Percentiles rank a stretch among this genome's conserved stretches.
Evolutionary conservation across 2,888 invertebrate species (phyloP).

Genomic region (Drosophila diplacantha): DNA sequence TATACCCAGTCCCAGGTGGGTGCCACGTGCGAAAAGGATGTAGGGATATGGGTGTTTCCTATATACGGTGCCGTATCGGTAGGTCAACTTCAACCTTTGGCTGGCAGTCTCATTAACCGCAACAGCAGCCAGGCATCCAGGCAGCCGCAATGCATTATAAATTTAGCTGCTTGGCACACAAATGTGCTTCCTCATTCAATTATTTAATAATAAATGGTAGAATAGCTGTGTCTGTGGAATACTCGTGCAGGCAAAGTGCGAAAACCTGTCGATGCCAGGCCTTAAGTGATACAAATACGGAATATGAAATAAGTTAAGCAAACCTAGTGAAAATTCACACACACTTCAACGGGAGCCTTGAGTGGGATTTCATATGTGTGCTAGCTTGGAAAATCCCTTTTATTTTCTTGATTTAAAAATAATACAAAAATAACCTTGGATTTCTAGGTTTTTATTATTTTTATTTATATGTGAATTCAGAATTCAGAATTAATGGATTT

Average conservation of each 20-base stretch:
- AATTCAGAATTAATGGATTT: not conserved
- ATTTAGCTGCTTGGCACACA: constrained; percentile 56
- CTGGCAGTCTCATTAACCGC: constrained; percentile 58
- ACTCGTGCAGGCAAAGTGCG: constrained; percentile 42
- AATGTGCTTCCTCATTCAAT: constrained; percentile 46
- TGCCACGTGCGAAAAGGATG: constrained; percentile 42
- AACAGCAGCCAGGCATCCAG: constrained; percentile 41
- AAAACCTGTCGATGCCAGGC: constrained; percentile 41
- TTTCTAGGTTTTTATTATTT: not conserved
- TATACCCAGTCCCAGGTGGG: constrained; percentile 44
- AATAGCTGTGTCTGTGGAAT: constrained; percentile 43
- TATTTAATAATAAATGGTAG: constrained; percentile 67
- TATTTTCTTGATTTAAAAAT: too few relatives aligned
- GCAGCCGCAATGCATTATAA: constrained; percentile 61
- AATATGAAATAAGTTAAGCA: constrained; percentile 30
- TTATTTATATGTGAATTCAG: too few relatives aligned
- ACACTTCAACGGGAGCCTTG: not conserved
- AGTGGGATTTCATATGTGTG: not conserved
- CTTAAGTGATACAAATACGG: constrained; percentile 45
- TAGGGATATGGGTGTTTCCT: constrained; percentile 3
- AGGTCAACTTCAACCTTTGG: constrained; percentile 39
- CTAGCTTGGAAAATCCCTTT: too few relatives aligned
- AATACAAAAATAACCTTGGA: not conserved
- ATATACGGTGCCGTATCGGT: not conserved
- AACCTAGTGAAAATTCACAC: constrained; percentile 13